Evolutionary conservation across 2,888 invertebrate genomes (phyloP), one percentile per base, ranked within the genome.

Genomic region (Pyrgus malvae): DNA sequence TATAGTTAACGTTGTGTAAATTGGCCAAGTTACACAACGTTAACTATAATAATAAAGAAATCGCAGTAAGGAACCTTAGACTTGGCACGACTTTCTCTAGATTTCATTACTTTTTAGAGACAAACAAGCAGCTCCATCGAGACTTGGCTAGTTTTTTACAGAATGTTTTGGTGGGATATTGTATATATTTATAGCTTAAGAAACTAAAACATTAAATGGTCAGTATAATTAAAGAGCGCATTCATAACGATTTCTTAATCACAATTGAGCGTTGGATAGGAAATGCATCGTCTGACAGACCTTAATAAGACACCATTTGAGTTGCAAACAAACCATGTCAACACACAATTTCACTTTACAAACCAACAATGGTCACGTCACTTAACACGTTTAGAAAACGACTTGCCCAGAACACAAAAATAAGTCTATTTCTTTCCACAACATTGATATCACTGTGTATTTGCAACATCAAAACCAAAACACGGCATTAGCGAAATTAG

Each of bases 191-290:
- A n/a, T n/a, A n/a, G n/a, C n/a, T n/a, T n/a, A n/a, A n/a, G n/a
- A n/a, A n/a, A n/a, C n/a, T n/a, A n/a, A n/a, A n/a, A n/a, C 27
- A 27, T 7, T n/a, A 27, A 3, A 27, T 8, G 1, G 2, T 27
- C 27, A n/a, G 3, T 37, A 17, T n/a, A 4, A 14, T 7, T 11
- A 19, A 1, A 21, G 11, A 33, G 23, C 21, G 35, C 5, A 29
- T 33, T 9, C 23, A 16, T 40, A 50, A 33, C 2, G 8, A 23
- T 9, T 65, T 66, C 61, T 76, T 73, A 68, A 69, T 70, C 67
- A 66, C 68, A 76, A 74, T 76, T 70, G 66, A 68, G 44, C 53
- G 51, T 53, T 56, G 48, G 56, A 55, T 31, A 21, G 45, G 45
- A 37, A 40, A 23, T 56, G 46, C 59, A 44, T 57, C 56, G 17